Evolutionary conservation across 2,888 invertebrate genomes (phyloP), one percentile per base, ranked within the genome.

Genomic region (Campoletis raptor): DNA sequence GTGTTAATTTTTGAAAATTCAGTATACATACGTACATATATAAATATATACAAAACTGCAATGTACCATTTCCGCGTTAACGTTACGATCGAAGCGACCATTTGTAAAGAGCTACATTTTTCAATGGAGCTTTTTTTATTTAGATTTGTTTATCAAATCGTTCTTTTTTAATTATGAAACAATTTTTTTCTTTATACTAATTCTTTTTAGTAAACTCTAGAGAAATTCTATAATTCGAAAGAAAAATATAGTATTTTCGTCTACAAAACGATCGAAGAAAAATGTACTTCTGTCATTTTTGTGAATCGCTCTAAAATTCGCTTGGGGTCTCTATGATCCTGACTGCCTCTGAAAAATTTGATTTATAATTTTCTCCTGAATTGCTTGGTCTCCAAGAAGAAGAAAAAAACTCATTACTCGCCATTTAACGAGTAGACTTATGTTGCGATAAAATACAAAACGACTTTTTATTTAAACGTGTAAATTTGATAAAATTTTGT

Each of bases 31-130:
- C 64, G 45, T 85, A 74, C 73, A 83, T 72, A 88, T n/a, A 48
- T n/a, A 83, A 69, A 88, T n/a, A 48, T n/a, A 48, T 48, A 85
- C 73, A 21, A 15, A 61, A 87, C 89, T 91, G 84, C 69, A 87
- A 87, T 86, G 67, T 84, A 87, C 88, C 88, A 90, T 89, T 91
- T 89, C 90, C 89, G 88, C 89, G 85, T 88, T 87, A 86, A 89
- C 88, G 87, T 90, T 86, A 87, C 88, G 88, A 89, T 89, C 83
- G 89, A 85, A 82, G 83, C 88, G 79, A 89, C 88, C 89, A 90
- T 90, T 88, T 76, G 83, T 89, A 88, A 80, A 82, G 85, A 83
- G 79, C 66, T 24, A 69, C 57, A 67, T 64, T 66, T 21, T 69
- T 72, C 24, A 66, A 74, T 76, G 79, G 64, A n/a, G 7, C 6